Conservation (phyloP, 2,113 vertebrate genomes). For the Nanorana parkeri region DNA sequence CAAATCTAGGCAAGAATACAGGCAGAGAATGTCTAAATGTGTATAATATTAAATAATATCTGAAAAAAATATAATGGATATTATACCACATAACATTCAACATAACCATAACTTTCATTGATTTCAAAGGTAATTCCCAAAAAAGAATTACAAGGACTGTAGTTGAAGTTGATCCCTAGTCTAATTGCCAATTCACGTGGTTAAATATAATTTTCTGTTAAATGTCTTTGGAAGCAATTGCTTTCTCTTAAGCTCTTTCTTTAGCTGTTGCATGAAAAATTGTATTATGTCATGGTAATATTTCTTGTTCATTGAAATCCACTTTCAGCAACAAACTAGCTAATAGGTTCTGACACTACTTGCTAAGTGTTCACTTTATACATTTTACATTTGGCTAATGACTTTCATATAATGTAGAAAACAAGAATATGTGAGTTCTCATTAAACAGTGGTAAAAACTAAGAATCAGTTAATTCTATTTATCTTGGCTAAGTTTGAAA, state of each 20-base stretch:
- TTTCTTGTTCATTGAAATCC: constrained; percentile 10
- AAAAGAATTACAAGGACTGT: background rate
- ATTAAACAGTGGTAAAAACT: no score
- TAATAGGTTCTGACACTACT: background rate
- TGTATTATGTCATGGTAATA: constrained; percentile 16
- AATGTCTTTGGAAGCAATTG: background rate
- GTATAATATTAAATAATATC: no score
- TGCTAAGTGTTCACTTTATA: constrained; percentile 11
- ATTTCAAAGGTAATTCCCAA: background rate
- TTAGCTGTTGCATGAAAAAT: constrained; percentile 9
- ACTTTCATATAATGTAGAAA: background rate
- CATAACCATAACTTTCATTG: background rate
- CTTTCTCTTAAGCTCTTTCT: background rate
- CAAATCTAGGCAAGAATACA: no score
- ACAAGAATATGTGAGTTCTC: no score
- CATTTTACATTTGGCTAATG: background rate
- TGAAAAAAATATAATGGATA: no score
- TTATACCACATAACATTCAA: no score
- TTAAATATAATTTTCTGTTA: background rate
- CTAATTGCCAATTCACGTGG: background rate
- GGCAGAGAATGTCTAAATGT: no score
- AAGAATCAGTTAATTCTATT: no score
- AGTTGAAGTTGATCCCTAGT: background rate
- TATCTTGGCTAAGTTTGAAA: no score
- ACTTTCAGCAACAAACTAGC: background rate